Base-by-base conservation (phyloP, 2,113 vertebrate genomes). In the Gymnocephalus cernua region DNA sequence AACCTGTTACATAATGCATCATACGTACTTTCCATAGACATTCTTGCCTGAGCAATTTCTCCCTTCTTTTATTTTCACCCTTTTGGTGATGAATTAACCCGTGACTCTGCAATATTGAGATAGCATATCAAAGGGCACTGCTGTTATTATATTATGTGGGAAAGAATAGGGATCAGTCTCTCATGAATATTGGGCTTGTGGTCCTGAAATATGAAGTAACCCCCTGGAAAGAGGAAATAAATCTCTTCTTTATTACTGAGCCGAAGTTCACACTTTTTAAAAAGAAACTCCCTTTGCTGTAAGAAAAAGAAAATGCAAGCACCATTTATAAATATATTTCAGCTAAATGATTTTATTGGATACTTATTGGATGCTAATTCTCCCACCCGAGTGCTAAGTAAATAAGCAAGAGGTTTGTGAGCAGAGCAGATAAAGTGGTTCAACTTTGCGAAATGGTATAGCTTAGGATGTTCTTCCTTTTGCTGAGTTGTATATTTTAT, bases 61-160 rank as follows among this genome's bases (percentile, higher is more conserved):
- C n/a, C 48, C 47, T 25, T 48, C 38, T 53, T 74, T 76, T 29
- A 64, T 48, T 62, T 58, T 45, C 19, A 63, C 14, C 53, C 66
- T 59, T 88, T 68, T 77, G 29, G 62, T 48, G 29, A 80, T 47
- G 13, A 74, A 79, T 76, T 51, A 72, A 77, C 80, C 29, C 3
- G 23, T 72, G 56, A 65, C 50, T 48, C 27, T 77, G 74, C 68
- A 79, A 38, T 66, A 58, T 27, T 80, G 61, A 83, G 76, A 65
- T 53, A 77, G 58, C 47, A 74, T 74, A 81, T 75, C 21, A 74
- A 77, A 88, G 44, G 63, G 69, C 23, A 51, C 29, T 51, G 54
- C 63, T 64, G 6, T 53, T 80, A 23, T 19, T 59, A 15, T 45
- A 65, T 85, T 71, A 65, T 69, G 54, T 72, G 16, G 3, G 38